Conservation (phyloP, 1,140 invertebrate genomes). For the Chrysomallon squamiferum region DNA sequence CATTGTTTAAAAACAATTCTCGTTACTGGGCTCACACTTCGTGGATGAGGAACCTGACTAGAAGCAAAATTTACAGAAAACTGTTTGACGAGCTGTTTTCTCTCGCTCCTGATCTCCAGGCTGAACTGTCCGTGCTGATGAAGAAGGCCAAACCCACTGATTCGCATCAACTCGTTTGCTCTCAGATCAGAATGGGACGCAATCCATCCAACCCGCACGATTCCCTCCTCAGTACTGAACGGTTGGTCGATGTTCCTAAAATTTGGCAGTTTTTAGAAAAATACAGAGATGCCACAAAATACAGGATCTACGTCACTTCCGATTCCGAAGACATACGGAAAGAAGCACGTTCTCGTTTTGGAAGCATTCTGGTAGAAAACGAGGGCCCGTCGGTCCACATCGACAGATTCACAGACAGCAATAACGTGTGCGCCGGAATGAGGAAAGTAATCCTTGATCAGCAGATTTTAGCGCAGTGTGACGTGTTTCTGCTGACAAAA, state of each 20-base stretch:
- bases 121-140: constrained; percentile 4
- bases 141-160: neutral
- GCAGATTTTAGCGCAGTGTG: constrained; percentile 18
- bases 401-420: neutral
- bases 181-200: constrained; percentile 13
- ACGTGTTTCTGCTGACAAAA: constrained; percentile 18
- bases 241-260: neutral
- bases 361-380: neutral
- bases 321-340: constrained; percentile 14
- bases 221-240: neutral
- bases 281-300: neutral
- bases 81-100: constrained; percentile 10
- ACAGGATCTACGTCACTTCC: constrained; percentile 23
- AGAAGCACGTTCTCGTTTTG: constrained; percentile 6
- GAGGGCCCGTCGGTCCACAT: constrained; percentile 8
- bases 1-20: constrained; percentile 5
- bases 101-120: neutral
- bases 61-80: constrained; percentile 5
- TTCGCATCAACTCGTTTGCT: constrained; percentile 16
- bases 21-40: neutral
- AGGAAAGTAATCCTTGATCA: constrained; percentile 19
- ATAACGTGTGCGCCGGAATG: constrained; percentile 8
- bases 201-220: constrained; percentile 5
- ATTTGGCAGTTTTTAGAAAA: constrained; percentile 18
- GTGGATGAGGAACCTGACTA: constrained; percentile 15